Conservation (phyloP, 2,888 invertebrate genomes). For the Tetheella fluctuosa region DNA sequence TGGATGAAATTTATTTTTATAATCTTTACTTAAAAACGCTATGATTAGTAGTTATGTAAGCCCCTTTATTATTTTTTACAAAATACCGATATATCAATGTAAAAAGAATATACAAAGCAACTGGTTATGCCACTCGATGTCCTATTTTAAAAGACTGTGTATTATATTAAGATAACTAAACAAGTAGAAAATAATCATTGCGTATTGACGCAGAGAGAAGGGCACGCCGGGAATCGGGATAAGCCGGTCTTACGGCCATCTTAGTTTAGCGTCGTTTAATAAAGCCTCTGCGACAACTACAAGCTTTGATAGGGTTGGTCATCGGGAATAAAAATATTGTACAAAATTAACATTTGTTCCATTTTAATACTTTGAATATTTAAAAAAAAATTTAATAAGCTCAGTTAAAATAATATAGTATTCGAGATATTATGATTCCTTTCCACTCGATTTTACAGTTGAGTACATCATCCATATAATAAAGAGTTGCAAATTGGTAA, state of each 20-base stretch:
- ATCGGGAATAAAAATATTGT: slow-evolving; percentile 13
- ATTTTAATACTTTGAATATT: too few relatives aligned
- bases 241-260: slow-evolving; percentile 81
- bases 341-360: not conserved
- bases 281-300: slow-evolving; percentile 78
- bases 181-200: slow-evolving; percentile 58
- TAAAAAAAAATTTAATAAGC: too few relatives aligned
- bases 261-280: slow-evolving; percentile 77
- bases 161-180: slow-evolving; percentile 37
- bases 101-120: slow-evolving; percentile 13
- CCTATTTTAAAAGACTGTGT: slow-evolving; percentile 15
- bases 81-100: slow-evolving; percentile 7
- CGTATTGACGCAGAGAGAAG: slow-evolving; percentile 71
- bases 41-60: not conserved
- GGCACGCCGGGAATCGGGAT: slow-evolving; percentile 72
- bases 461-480: not conserved
- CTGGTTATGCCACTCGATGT: slow-evolving; percentile 4
- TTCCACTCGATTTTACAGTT: not conserved
- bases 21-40: not conserved
- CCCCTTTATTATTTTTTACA: not conserved
- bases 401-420: not conserved
- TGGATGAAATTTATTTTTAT: not conserved
- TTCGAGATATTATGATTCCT: not conserved
- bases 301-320: slow-evolving; percentile 65
- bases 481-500: not conserved